phyloP scores from a whole-genome alignment of 2,113 vertebrate species.

The Oncorhynchus tshawytscha region DNA sequence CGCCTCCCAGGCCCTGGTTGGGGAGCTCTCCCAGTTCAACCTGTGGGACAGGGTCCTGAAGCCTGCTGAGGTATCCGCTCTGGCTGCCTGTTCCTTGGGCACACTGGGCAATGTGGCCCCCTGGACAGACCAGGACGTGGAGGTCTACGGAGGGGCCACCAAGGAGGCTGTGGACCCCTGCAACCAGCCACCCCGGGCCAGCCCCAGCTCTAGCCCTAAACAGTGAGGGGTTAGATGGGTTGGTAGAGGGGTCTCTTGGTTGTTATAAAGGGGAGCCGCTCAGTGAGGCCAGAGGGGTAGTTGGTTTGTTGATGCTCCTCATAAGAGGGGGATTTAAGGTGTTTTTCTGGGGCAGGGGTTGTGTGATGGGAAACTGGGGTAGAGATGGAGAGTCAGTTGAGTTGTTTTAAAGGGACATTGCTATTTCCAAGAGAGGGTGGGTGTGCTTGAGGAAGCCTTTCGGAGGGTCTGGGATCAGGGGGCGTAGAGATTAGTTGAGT shows the following conservation, averaged over 20 bases:
- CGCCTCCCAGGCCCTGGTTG: conserved; percentile 91
- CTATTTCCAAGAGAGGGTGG: background rate
- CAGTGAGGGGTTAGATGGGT: conserved; percentile 68
- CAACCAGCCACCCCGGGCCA: conserved; percentile 62
- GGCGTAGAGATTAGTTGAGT: conserved; percentile 37
- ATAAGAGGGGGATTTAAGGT: background rate
- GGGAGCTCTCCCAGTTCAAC: conserved; percentile 91
- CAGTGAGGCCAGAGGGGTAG: background rate
- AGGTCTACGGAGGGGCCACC: conserved; percentile 86
- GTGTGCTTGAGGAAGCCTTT: background rate
- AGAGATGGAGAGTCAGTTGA: background rate
- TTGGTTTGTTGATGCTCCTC: background rate
- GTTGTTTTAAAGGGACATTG: conserved; percentile 8
- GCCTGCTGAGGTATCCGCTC: conserved; percentile 77
- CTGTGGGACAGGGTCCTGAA: conserved; percentile 92
- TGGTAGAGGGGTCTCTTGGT: background rate
- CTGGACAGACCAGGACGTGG: conserved; percentile 89
- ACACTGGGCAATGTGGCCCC: conserved; percentile 86
- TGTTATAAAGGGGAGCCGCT: background rate
- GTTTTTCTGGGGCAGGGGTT: background rate
- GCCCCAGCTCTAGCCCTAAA: conserved; percentile 66
- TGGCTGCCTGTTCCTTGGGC: conserved; percentile 85
- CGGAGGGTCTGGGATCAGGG: background rate
- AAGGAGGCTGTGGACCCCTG: conserved; percentile 84
- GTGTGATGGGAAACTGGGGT: background rate